Evolutionary conservation across 2,113 vertebrate genomes (phyloP).

Genomic region (Herpailurus yagouaroundi): DNA sequence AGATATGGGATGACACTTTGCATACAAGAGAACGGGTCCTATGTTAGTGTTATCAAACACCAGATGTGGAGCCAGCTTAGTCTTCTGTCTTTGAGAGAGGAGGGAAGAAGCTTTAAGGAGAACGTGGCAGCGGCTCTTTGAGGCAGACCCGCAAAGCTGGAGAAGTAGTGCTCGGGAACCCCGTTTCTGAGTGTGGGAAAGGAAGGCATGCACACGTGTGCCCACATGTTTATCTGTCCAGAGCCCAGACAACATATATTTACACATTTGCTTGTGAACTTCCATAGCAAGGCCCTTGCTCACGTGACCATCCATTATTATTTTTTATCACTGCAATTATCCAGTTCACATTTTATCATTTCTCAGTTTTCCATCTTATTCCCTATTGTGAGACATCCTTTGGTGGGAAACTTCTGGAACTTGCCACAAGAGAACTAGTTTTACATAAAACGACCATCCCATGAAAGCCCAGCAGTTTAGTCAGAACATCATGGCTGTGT

Average conservation of each 20-base stretch:
- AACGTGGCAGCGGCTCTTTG: background rate
- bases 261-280: background rate
- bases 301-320: background rate
- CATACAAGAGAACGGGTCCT: no score
- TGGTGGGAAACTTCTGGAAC: background rate
- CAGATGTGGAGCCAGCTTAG: background rate
- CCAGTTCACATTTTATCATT: background rate
- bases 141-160: background rate
- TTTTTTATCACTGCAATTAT: background rate
- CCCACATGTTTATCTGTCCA: background rate
- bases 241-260: background rate
- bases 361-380: background rate
- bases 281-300: background rate
- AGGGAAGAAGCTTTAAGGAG: background rate
- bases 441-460: background rate
- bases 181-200: background rate
- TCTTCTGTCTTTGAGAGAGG: background rate
- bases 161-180: background rate
- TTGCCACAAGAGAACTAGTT: background rate
- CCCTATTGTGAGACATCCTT: background rate
- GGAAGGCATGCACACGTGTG: background rate
- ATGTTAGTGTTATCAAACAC: rapidly evolving
- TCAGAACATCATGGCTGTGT: background rate
- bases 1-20: background rate
- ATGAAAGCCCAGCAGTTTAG: background rate